phyloP scores from a whole-genome alignment of 2,797 vertebrate species.

The Enteromius unitaeniatus region DNA sequence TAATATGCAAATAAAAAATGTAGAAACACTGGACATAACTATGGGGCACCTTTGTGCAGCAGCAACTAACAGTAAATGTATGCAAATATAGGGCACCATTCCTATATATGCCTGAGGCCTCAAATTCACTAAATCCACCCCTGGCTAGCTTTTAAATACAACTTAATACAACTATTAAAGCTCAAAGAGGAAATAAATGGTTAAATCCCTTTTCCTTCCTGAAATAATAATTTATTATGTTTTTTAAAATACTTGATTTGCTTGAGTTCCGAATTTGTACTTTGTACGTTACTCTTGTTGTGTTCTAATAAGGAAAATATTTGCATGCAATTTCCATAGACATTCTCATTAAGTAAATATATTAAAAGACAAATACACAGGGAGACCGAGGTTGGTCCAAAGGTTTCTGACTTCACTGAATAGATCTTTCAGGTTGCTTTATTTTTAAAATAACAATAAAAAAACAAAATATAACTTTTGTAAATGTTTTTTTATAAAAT shows the following conservation, averaged over 20 bases:
- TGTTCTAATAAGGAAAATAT: not conserved
- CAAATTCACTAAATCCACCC: too few relatives aligned
- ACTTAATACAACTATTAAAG: not conserved
- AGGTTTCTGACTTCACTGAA: not conserved
- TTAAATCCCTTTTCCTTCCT: not conserved
- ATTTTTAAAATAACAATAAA: not conserved
- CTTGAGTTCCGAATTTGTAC: not conserved
- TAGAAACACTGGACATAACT: too few relatives aligned
- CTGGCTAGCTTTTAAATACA: too few relatives aligned
- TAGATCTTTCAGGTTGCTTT: not conserved
- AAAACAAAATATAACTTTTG: too few relatives aligned
- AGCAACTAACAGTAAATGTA: too few relatives aligned
- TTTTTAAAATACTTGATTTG: not conserved
- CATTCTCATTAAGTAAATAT: not conserved
- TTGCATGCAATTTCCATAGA: not conserved
- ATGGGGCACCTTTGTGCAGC: too few relatives aligned
- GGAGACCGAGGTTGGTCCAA: not conserved
- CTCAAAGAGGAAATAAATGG: not conserved
- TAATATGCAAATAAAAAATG: too few relatives aligned
- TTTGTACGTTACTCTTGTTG: not conserved
- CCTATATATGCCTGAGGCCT: too few relatives aligned
- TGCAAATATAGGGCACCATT: too few relatives aligned
- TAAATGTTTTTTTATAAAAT: too few relatives aligned
- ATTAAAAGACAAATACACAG: not conserved
- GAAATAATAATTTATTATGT: not conserved